Evolutionary conservation across 1,140 invertebrate genomes (phyloP).

Genomic region (Metopolophium dirhodum): DNA sequence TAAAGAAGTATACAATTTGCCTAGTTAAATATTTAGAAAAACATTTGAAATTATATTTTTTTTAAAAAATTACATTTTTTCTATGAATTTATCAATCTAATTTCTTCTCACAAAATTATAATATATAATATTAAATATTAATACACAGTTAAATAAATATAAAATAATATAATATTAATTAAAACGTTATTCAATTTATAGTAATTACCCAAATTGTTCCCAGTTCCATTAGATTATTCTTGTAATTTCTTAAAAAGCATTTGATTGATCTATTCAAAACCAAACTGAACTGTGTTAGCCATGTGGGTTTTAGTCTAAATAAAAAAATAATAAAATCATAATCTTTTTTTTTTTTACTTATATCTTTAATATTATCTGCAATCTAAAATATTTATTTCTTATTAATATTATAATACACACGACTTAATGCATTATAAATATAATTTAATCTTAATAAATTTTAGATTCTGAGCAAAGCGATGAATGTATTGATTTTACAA

Average conservation of each 20-base stretch:
- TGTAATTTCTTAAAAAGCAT: constrained; percentile 30
- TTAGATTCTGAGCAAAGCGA: no score
- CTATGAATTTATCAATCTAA: no score
- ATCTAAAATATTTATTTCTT: background rate
- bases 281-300: background rate
- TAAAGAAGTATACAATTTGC: no score
- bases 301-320: constrained; percentile 3
- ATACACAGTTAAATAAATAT: no score
- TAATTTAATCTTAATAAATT: background rate
- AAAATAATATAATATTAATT: background rate
- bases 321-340: background rate
- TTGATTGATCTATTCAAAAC: background rate
- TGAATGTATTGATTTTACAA: no score
- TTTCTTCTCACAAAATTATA: background rate
- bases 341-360: background rate
- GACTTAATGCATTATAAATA: background rate
- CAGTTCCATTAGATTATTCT: background rate
- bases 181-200: background rate
- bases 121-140: no score
- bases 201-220: background rate
- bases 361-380: background rate
- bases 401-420: background rate
- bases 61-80: no score
- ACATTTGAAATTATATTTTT: no score
- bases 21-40: no score